Base-by-base conservation (phyloP, 1,140 invertebrate genomes). In the Elymnias hypermnestra region DNA sequence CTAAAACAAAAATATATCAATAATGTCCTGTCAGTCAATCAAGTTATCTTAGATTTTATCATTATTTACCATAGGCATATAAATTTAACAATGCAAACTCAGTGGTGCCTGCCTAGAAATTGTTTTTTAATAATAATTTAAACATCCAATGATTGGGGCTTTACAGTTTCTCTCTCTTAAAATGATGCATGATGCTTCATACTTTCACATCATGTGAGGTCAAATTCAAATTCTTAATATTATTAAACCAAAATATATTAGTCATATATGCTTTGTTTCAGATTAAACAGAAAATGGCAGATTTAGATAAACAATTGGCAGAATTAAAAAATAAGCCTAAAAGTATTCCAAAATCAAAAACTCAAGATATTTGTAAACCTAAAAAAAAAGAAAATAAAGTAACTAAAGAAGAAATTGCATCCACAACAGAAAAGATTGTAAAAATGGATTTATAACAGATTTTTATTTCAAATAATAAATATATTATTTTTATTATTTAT, bases 281-380 rank as follows among this genome's bases (percentile, higher is more conserved):
- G 79, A 73, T 84, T 5, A 82, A 84, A 52, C 73, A 84, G 45
- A 84, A 81, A 54, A 63, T 84, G n/a, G 60, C 62, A 28, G 81
- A 78, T 8, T 73, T 84, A 29, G 77, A 84, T 39, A 77, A 79
- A 33, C 57, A 84, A 42, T 76, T 84, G 39, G 19, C 78, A 33
- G 67, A 78, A 53, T 67, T 78, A 8, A 82, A 66, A 19, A 78
- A 70, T 10, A 69, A 55, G 19, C 54, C 60, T 10, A 65, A 66
- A 36, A 18, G 53, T 3, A 68, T 46, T 33, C 15, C 60, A 17
- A 26, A 48, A 9, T 29, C 35, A 12, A 31, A 57, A 9, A 68
- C 63, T 49, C 21, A 51, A 10, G 39, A 55, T 35, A 25, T 63
- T 10, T 51, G 63, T 50, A 23, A 43, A n/a, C 49, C 59, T 9